Evolutionary conservation across 2,113 vertebrate genomes (phyloP).

Genomic region (Erythrolamprus reginae): DNA sequence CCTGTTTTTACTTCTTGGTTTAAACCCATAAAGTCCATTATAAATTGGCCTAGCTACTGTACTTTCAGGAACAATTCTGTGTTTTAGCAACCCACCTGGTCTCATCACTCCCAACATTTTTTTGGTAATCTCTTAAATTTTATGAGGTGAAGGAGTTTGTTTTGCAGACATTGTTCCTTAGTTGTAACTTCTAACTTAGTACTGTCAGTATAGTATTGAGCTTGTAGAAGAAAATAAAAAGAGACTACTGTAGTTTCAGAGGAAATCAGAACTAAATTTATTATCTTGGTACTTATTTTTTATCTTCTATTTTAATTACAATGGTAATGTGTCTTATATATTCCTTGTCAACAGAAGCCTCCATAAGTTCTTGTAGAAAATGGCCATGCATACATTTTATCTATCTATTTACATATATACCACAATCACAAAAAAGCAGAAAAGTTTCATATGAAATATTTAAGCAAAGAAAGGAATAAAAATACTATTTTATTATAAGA

Average conservation of each 20-base stretch:
- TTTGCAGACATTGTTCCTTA: not conserved
- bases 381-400: not conserved
- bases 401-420: not conserved
- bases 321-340: not conserved
- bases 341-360: not conserved
- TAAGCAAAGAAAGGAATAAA: not conserved
- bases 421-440: not conserved
- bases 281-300: not conserved
- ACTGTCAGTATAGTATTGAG: not conserved
- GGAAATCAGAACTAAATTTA: not conserved
- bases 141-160: not conserved
- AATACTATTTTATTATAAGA: constrained; percentile 8
- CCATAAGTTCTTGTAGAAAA: not conserved
- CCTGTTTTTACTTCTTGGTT: not conserved
- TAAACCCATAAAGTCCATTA: not conserved
- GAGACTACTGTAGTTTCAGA: not conserved
- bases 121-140: not conserved
- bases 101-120: not conserved
- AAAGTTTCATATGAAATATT: not conserved
- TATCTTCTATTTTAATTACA: not conserved
- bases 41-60: not conserved
- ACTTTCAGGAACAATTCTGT: not conserved
- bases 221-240: not conserved
- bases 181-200: not conserved
- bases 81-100: not conserved